phyloP scores from a whole-genome alignment of 2,888 invertebrate genomes.

The Matsumyia berberina region DNA sequence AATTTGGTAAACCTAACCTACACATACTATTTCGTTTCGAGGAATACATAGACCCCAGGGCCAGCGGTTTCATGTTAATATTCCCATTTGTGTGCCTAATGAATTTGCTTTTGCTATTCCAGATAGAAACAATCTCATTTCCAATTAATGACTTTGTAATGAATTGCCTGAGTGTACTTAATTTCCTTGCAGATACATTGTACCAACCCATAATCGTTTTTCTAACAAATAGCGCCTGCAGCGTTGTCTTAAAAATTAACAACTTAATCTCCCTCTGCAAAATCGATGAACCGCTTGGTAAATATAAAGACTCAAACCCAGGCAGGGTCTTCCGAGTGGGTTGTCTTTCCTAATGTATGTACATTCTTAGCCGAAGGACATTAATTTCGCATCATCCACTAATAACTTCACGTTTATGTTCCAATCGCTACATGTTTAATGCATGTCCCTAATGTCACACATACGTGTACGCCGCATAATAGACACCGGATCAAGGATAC shows the following conservation, averaged over 20 bases:
- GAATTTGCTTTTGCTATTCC: slow-evolving; percentile 6
- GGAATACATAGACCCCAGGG: slow-evolving; percentile 15
- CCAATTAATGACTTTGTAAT: slow-evolving; percentile 48
- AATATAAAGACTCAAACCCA: slow-evolving; percentile 33
- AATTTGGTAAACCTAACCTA: not conserved
- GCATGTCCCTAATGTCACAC: slow-evolving; percentile 62
- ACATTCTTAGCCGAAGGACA: slow-evolving; percentile 68
- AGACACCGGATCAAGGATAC: slow-evolving; percentile 24
- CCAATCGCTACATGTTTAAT: slow-evolving; percentile 68
- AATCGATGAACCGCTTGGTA: slow-evolving; percentile 52
- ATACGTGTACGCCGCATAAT: slow-evolving; percentile 12
- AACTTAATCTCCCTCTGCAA: slow-evolving; percentile 54
- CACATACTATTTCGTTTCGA: not conserved
- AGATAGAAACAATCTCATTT: slow-evolving; percentile 20
- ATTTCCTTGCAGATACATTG: slow-evolving; percentile 15
- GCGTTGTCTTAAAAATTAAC: slow-evolving; percentile 66
- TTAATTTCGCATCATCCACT: slow-evolving; percentile 70
- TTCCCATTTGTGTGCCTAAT: not conserved
- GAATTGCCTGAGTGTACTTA: slow-evolving; percentile 35
- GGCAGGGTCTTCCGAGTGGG: no score
- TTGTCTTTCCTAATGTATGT: slow-evolving; percentile 7
- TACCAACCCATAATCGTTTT: slow-evolving; percentile 37
- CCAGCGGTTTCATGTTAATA: slow-evolving; percentile 12
- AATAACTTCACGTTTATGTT: slow-evolving; percentile 69
- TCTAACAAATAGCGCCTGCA: slow-evolving; percentile 56